These are phyloP conservation scores for Aquatica leii DNA, from an alignment of 2,888 invertebrate species.

Conservation along the genomic window DNA sequence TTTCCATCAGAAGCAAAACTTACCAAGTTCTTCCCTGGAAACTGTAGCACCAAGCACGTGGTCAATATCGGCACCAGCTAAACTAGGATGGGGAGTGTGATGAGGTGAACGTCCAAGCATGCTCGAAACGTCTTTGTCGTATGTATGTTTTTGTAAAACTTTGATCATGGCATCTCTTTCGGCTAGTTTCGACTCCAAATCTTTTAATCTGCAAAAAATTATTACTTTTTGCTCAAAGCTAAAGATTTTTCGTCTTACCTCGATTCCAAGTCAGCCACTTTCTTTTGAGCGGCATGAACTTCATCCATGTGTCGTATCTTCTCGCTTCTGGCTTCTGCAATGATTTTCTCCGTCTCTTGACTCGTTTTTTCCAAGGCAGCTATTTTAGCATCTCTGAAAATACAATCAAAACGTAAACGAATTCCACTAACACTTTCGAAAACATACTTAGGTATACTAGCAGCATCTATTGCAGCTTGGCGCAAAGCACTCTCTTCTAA, in stretches of 20 bases:
- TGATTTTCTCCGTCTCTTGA: constrained; percentile 83
- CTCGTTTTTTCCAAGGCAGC: constrained; percentile 84
- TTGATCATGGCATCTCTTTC: constrained; percentile 92
- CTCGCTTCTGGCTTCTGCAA: constrained; percentile 85
- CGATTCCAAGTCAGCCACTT: constrained; percentile 85
- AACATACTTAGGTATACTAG: constrained; percentile 74
- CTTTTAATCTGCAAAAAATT: constrained; percentile 77
- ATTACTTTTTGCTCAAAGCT: too few relatives aligned
- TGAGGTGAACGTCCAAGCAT: constrained; percentile 62
- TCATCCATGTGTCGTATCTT: constrained; percentile 91
- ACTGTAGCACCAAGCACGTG: constrained; percentile 60
- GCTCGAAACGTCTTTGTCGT: constrained; percentile 72
- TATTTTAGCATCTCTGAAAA: constrained; percentile 80
- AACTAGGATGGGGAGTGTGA: constrained; percentile 63
- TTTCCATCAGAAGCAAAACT: constrained; percentile 24
- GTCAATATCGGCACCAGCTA: constrained; percentile 62
- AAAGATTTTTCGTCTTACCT: too few relatives aligned
- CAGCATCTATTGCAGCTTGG: constrained; percentile 84
- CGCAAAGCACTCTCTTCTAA: constrained; percentile 81
- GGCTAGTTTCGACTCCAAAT: constrained; percentile 85
- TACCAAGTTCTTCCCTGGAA: constrained; percentile 62
- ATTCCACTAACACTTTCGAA: constrained; percentile 10
- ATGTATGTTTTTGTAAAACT: constrained; percentile 83
- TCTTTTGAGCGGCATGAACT: constrained; percentile 84
- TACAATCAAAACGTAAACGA: constrained; percentile 16